Evolutionary conservation across 2,888 invertebrate species (phyloP).

Genomic region (Arrhopalites spinosus): DNA sequence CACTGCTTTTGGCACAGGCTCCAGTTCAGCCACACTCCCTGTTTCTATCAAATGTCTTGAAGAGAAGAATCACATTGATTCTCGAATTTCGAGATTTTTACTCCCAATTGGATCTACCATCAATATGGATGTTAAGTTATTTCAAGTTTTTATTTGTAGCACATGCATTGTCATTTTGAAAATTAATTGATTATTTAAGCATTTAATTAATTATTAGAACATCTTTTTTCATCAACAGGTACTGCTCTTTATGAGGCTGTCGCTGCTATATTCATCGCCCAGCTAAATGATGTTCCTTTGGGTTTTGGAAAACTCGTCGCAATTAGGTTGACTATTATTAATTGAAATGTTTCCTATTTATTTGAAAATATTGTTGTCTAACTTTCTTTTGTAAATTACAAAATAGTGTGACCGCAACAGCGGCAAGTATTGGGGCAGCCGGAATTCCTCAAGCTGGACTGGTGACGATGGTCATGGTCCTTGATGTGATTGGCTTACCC

Average conservation of each 20-base stretch:
- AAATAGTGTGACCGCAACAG: neutral
- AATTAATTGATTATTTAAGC: too few relatives aligned
- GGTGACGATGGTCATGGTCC: slow-evolving; percentile 63
- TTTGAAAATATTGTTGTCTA: neutral
- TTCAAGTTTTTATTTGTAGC: too few relatives aligned
- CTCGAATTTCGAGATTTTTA: slow-evolving; percentile 47
- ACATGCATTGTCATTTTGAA: too few relatives aligned
- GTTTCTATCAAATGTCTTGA: slow-evolving; percentile 48
- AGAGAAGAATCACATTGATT: slow-evolving; percentile 47
- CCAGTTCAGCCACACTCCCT: slow-evolving; percentile 59
- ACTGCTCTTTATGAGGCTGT: too few relatives aligned
- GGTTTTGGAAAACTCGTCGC: slow-evolving; percentile 49
- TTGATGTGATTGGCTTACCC: slow-evolving; percentile 59
- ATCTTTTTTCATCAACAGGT: too few relatives aligned
- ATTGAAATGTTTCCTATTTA: neutral
- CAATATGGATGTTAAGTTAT: slow-evolving; percentile 45
- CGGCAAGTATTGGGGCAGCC: slow-evolving; percentile 61
- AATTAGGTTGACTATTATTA: too few relatives aligned
- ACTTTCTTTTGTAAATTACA: neutral
- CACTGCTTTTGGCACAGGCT: slow-evolving; percentile 95
- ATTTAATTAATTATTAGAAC: too few relatives aligned
- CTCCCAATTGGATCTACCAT: slow-evolving; percentile 53
- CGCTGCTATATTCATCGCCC: slow-evolving; percentile 49
- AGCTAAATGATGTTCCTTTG: slow-evolving; percentile 41
- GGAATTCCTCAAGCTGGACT: slow-evolving; percentile 64